Evolutionary conservation across 2,113 vertebrate genomes (phyloP).

Genomic region (Hystrix cristata): DNA sequence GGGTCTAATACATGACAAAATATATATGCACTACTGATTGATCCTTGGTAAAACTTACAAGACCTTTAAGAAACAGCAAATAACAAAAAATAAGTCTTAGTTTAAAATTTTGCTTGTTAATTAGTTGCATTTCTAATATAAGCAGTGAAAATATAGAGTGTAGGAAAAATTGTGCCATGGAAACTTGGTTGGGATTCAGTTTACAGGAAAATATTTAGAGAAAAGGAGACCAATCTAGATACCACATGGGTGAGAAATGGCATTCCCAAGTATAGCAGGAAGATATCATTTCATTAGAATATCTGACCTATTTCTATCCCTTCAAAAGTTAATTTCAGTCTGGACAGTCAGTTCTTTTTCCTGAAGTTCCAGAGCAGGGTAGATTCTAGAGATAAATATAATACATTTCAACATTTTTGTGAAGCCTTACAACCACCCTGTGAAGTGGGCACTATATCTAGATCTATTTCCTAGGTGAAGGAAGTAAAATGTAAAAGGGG

Average conservation of each 20-base stretch:
- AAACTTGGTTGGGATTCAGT: not conserved
- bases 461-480: not conserved
- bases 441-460: not conserved
- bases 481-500: not conserved
- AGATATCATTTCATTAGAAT: not conserved
- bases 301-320: not conserved
- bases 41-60: not conserved
- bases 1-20: not conserved
- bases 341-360: not conserved
- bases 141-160: not conserved
- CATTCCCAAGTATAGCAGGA: not conserved
- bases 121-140: conserved; percentile 46
- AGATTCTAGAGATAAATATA: conserved; percentile 1
- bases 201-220: not conserved
- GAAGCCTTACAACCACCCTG: not conserved
- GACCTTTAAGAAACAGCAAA: not conserved
- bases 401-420: not conserved
- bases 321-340: not conserved
- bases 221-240: not conserved
- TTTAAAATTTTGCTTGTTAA: conserved; percentile 28
- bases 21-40: not conserved
- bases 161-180: not conserved
- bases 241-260: not conserved
- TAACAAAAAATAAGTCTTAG: not conserved
- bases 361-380: not conserved